These are phyloP conservation scores for Chaetura pelagica DNA, from an alignment of 2,113 vertebrate species.

Conservation along the genomic window DNA sequence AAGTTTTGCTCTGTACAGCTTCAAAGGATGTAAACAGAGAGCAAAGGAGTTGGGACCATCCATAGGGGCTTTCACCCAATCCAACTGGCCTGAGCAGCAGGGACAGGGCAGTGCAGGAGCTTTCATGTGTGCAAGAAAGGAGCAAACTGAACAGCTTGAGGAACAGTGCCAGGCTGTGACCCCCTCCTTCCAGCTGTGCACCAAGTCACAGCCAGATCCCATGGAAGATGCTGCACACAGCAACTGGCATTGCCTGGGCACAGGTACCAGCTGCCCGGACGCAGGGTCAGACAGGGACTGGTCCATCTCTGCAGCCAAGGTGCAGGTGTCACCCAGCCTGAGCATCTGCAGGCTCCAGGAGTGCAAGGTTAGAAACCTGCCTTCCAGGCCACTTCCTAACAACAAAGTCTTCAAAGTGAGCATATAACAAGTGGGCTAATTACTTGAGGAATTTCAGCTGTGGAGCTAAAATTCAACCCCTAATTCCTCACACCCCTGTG, in stretches of 20 bases:
- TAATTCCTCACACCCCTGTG: not conserved
- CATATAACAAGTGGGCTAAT: not conserved
- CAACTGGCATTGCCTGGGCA: fast-evolving
- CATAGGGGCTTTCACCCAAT: not conserved
- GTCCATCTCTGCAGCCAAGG: not conserved
- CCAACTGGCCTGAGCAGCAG: fast-evolving
- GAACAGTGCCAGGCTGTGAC: fast-evolving
- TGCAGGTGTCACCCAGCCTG: not conserved
- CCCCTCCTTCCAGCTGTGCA: not conserved
- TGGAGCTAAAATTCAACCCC: not conserved
- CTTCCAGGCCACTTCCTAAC: fast-evolving
- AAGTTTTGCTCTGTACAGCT: not conserved
- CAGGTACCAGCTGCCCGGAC: fast-evolving
- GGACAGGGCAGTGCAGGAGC: fast-evolving
- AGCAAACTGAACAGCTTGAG: not conserved
- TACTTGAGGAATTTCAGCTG: not conserved
- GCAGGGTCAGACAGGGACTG: not conserved
- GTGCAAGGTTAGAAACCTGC: not conserved
- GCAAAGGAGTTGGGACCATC: not conserved
- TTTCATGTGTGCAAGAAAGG: fast-evolving
- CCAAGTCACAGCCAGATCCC: fast-evolving
- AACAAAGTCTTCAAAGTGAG: not conserved
- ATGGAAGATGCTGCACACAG: not conserved
- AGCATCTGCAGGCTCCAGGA: fast-evolving
- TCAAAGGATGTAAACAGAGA: fast-evolving